Evolutionary conservation across 2,888 invertebrate species (phyloP).

Genomic region (Athetis lepigone): DNA sequence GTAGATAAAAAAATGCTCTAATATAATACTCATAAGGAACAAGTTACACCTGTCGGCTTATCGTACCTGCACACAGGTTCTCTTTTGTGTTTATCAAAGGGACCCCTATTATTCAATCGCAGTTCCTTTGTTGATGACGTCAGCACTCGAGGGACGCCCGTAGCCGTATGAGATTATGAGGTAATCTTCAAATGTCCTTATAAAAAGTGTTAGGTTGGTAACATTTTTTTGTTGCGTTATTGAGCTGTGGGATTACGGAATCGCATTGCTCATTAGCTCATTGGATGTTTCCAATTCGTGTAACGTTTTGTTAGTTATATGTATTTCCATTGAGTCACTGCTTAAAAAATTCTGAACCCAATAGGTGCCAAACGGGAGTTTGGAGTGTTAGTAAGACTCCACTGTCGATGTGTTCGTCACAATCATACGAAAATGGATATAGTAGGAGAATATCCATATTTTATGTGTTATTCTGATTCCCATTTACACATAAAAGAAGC

Average conservation of each 20-base stretch:
- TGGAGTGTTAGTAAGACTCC: too few relatives aligned
- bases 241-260: constrained; percentile 66
- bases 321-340: constrained; percentile 62
- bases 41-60: constrained; percentile 53
- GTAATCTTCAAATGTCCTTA: constrained; percentile 76
- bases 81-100: constrained; percentile 72
- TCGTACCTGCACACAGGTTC: constrained; percentile 71
- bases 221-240: constrained; percentile 69
- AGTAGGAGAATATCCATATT: too few relatives aligned
- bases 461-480: too few relatives aligned
- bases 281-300: constrained; percentile 66
- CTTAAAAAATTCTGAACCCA: too few relatives aligned
- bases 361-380: too few relatives aligned
- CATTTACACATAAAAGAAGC: too few relatives aligned
- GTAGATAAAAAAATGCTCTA: constrained; percentile 11
- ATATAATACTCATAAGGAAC: constrained; percentile 26
- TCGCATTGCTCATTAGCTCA: constrained; percentile 76
- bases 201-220: constrained; percentile 72
- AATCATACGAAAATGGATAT: too few relatives aligned
- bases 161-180: constrained; percentile 74
- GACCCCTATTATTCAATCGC: constrained; percentile 71
- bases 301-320: constrained; percentile 58
- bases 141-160: constrained; percentile 73
- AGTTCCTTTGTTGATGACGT: constrained; percentile 76
- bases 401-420: too few relatives aligned